A percentile compares a stretch with the other conserved stretches of the same genome.
Conservation (phyloP, 2,113 vertebrate species). For the mouse (Mus musculus) region GRCm39 chr13:117244001-117244500, state of each 20-base stretch:
- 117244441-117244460: background rate
- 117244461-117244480: background rate
- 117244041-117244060: background rate
- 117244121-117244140: background rate
- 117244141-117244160: background rate
- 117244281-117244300: background rate
- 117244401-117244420: background rate
- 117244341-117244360: background rate
- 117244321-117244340: constrained; percentile 9
- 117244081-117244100: too few relatives aligned
- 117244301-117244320: background rate
- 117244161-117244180: background rate
- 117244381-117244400: background rate
- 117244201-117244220: too few relatives aligned
- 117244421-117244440: background rate
- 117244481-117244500: background rate
- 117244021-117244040: background rate
- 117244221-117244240: background rate
- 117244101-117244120: background rate
- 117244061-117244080: background rate
- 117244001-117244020: background rate
- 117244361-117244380: background rate
- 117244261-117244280: background rate
- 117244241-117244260: background rate
- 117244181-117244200: background rate